Evolutionary conservation across 2,888 invertebrate genomes (phyloP).

Genomic region (Cabera pusaria): DNA sequence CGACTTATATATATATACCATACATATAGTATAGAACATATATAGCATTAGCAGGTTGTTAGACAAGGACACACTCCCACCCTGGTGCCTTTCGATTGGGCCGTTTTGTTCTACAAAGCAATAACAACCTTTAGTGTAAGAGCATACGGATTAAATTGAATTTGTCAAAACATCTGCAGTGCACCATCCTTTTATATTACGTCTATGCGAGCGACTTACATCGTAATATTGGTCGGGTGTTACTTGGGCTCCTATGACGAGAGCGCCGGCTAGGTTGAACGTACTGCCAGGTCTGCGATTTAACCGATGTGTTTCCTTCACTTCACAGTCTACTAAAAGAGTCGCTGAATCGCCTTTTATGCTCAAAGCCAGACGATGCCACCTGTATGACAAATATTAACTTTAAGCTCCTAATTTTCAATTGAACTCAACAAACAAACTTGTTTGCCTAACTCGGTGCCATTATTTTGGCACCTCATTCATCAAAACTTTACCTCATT

Average conservation of each 20-base stretch:
- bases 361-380: slow-evolving; percentile 93
- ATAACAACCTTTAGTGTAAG: too few species aligned
- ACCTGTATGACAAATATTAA: slow-evolving; percentile 72
- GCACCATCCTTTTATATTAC: too few species aligned
- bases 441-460: slow-evolving; percentile 16
- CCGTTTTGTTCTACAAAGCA: too few species aligned
- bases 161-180: too few species aligned
- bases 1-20: too few species aligned
- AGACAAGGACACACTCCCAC: too few species aligned
- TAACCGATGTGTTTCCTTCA: slow-evolving; percentile 83
- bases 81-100: too few species aligned
- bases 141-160: too few species aligned
- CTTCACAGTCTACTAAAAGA: slow-evolving; percentile 89
- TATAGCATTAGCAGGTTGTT: too few species aligned
- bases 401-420: slow-evolving; percentile 14
- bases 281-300: slow-evolving; percentile 84
- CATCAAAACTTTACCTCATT: slow-evolving; percentile 28
- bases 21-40: too few species aligned
- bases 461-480: slow-evolving; percentile 27
- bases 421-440: slow-evolving; percentile 18
- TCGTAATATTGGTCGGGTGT: slow-evolving; percentile 87
- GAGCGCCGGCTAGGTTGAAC: slow-evolving; percentile 87
- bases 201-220: too few species aligned
- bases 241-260: slow-evolving; percentile 90
- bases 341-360: slow-evolving; percentile 92